phyloP scores from a whole-genome alignment of 2,797 vertebrate species.

The Liasis olivaceus region DNA sequence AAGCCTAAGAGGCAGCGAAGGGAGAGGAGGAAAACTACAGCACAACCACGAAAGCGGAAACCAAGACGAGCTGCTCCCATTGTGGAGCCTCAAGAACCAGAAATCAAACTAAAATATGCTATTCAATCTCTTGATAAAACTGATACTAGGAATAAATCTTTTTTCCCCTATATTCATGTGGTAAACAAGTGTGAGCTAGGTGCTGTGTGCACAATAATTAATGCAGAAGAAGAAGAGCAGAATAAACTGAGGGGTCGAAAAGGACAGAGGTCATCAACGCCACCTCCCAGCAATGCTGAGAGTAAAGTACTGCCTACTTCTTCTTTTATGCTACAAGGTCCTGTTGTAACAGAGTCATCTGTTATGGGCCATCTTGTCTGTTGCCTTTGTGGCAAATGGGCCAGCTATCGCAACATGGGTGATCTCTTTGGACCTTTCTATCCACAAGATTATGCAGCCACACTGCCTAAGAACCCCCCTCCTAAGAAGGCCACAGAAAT shows the following conservation, averaged over 20 bases:
- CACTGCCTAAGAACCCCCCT: slow-evolving; percentile 93
- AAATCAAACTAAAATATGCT: slow-evolving; percentile 82
- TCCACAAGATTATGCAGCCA: slow-evolving; percentile 92
- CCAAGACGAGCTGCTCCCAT: slow-evolving; percentile 75
- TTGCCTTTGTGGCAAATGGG: slow-evolving; percentile 98
- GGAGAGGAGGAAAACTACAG: slow-evolving; percentile 82
- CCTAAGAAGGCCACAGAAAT: slow-evolving; percentile 80
- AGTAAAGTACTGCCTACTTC: slow-evolving; percentile 92
- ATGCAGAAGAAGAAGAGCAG: slow-evolving; percentile 91
- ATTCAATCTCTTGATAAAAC: slow-evolving; percentile 78
- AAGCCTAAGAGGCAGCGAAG: slow-evolving; percentile 77
- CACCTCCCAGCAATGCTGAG: slow-evolving; percentile 80
- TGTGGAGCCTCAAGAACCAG: slow-evolving; percentile 78
- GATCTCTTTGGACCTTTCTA: slow-evolving; percentile 98
- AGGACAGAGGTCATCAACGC: slow-evolving; percentile 76
- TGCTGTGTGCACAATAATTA: slow-evolving; percentile 94
- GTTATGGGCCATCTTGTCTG: slow-evolving; percentile 92
- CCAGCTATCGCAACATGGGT: slow-evolving; percentile 96
- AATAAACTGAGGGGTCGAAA: slow-evolving; percentile 86
- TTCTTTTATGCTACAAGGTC: slow-evolving; percentile 90
- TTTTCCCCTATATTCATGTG: slow-evolving; percentile 95
- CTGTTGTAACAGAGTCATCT: slow-evolving; percentile 89
- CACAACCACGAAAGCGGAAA: slow-evolving; percentile 76
- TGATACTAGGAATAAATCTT: slow-evolving; percentile 87
- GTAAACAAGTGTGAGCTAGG: slow-evolving; percentile 95